Evolutionary conservation across 2,797 vertebrate species (phyloP).

Genomic region (Ceyx erithaca): DNA sequence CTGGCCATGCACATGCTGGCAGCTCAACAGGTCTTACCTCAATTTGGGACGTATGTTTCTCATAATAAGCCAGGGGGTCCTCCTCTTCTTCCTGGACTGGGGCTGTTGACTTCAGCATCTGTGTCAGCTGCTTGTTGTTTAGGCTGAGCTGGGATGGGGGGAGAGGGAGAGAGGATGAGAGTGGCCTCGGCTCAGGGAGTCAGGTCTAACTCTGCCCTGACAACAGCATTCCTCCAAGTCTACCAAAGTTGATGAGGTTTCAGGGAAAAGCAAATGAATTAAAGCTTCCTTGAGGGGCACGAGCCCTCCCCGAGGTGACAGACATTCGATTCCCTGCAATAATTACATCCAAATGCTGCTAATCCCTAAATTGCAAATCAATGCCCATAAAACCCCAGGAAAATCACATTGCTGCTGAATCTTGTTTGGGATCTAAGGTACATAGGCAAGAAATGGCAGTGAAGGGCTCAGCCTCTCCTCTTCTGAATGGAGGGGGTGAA

Average conservation of each 20-base stretch:
- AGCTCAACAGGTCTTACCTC: conserved; percentile 78
- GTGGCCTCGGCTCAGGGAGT: background rate
- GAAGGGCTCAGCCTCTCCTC: background rate
- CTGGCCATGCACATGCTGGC: accelerated
- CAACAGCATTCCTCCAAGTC: background rate
- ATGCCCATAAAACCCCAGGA: conserved; percentile 34
- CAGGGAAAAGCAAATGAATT: conserved; percentile 29
- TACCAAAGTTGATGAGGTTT: conserved; percentile 10
- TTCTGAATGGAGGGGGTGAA: background rate
- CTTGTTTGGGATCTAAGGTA: background rate
- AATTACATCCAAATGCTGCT: conserved; percentile 64
- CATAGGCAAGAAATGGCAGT: background rate
- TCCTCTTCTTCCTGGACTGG: conserved; percentile 86
- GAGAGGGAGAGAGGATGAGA: background rate
- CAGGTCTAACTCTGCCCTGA: background rate
- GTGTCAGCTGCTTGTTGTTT: conserved; percentile 92
- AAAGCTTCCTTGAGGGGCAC: conserved; percentile 7
- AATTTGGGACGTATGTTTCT: conserved; percentile 91
- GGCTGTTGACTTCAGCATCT: conserved; percentile 90
- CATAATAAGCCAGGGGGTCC: conserved; percentile 91
- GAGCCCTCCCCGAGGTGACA: conserved; percentile 9
- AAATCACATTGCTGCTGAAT: conserved; percentile 51
- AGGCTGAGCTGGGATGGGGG: conserved; percentile 85
- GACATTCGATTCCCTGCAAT: conserved; percentile 49
- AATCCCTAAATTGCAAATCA: conserved; percentile 67